phyloP scores from a whole-genome alignment of 1,140 invertebrate species.

The Amyelois transitella region DNA sequence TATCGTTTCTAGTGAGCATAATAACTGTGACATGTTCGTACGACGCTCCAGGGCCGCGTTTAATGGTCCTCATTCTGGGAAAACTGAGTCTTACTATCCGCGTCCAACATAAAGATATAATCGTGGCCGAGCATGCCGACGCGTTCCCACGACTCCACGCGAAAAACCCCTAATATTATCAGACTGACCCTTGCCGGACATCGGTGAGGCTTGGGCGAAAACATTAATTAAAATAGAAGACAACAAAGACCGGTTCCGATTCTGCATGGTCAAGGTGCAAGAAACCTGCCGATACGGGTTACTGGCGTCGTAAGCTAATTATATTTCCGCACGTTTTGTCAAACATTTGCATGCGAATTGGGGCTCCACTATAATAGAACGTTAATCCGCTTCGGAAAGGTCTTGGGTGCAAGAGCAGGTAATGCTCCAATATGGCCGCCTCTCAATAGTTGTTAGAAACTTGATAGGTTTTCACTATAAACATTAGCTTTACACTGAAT shows the following conservation, averaged over 20 bases:
- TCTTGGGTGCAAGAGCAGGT: conserved; percentile 24
- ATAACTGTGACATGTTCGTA: conserved; percentile 69
- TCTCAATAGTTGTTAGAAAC: conserved; percentile 49
- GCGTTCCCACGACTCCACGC: conserved; percentile 57
- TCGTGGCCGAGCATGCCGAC: conserved; percentile 33
- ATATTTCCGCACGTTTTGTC: conserved; percentile 65
- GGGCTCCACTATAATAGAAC: conserved; percentile 43
- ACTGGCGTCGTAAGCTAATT: conserved; percentile 55
- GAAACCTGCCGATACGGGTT: conserved; percentile 21
- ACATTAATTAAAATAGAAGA: conserved; percentile 62
- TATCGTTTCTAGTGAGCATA: conserved; percentile 62
- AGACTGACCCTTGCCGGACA: conserved; percentile 37
- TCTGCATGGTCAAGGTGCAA: conserved; percentile 36
- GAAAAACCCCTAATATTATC: conserved; percentile 34
- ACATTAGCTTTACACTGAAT: conserved; percentile 40
- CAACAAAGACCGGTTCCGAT: conserved; percentile 54
- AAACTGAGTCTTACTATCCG: conserved; percentile 50
- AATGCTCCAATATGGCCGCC: conserved; percentile 23
- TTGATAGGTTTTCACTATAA: conserved; percentile 51
- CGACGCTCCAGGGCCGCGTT: conserved; percentile 45
- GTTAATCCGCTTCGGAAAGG: conserved; percentile 31
- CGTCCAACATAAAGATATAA: conserved; percentile 59
- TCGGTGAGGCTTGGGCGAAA: conserved; percentile 49
- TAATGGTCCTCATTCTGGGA: conserved; percentile 64
- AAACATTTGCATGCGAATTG: conserved; percentile 63